phyloP scores from a whole-genome alignment of 2,113 vertebrate genomes.

The Chaetodon trifascialis region DNA sequence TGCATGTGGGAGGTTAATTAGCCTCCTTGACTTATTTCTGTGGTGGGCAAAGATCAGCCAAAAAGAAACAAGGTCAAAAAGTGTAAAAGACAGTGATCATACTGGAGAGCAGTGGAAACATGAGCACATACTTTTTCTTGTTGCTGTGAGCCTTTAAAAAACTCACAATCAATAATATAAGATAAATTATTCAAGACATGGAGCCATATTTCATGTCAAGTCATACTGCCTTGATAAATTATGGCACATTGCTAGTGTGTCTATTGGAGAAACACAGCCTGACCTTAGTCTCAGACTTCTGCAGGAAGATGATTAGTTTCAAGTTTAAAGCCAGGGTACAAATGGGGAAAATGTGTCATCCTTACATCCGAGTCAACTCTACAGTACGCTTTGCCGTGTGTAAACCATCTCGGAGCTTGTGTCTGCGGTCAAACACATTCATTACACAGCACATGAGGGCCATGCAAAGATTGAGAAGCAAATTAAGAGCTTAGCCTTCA shows the following conservation, averaged over 20 bases:
- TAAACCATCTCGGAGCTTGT: too few relatives aligned
- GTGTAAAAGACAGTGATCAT: constrained; percentile 27
- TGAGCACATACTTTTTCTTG: not conserved
- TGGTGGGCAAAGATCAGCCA: constrained; percentile 48
- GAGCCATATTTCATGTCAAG: not conserved
- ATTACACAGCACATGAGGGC: not conserved
- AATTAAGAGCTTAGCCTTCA: not conserved
- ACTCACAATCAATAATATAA: constrained; percentile 10
- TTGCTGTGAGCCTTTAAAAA: not conserved
- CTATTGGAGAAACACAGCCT: not conserved
- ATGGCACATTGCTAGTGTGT: not conserved
- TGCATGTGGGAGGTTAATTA: constrained; percentile 59
- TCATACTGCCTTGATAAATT: not conserved
- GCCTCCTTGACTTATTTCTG: constrained; percentile 51
- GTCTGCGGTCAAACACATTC: not conserved
- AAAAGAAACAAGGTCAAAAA: constrained; percentile 57
- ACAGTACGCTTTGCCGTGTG: too few relatives aligned
- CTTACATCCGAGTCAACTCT: not conserved
- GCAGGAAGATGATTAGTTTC: not conserved
- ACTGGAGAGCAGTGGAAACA: constrained; percentile 10
- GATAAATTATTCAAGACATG: not conserved
- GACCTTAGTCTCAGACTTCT: not conserved
- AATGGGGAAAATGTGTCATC: not conserved
- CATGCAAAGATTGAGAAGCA: not conserved
- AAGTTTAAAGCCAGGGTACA: not conserved